Base-by-base conservation (phyloP, 2,888 invertebrate species). In the Leucophora obtusa region DNA sequence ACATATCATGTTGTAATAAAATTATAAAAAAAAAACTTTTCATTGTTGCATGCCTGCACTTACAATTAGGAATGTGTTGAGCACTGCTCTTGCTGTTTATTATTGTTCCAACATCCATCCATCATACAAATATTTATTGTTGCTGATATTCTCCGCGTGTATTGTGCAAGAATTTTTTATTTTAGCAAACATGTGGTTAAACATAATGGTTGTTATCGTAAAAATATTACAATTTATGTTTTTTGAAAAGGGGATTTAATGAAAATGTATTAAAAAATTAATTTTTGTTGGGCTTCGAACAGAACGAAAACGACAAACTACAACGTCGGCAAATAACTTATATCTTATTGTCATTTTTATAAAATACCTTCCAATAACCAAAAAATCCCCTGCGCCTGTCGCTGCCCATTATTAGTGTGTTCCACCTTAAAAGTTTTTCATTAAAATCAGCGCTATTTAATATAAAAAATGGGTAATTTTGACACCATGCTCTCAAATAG, bases 41-140 rank as follows among this genome's bases (percentile, higher is more conserved):
- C 60, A 81, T 74, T 81, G 81, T 81, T 81, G 81, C 81, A 81
- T 77, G 77, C 54, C 70, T 81, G 68, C 73, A 60, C 69, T 75
- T 62, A 71, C 51, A 75, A 75, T 63, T 68, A 54, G 71, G 54
- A 66, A 75, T 71, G 62, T 65, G 69, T 72, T 68, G 50, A 18
- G 7, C 28, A 28, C 28, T 71, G 43, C 21, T 50, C 56, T 24
- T 72, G 15, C 28, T 73, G 73, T 17, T 28, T 1, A 14, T n/a
- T 72, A 47, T n/a, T 72, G 47, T 81, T 77, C 70, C 77, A 51
- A 60, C 70, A 77, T 66, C 35, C 18, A 69, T 18, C 5, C 28
- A 24, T 18, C 66, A 24, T 24, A 51, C n/a, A 53, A 28, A 56
- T 56, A 28, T 28, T 10, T 33, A 28, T 33, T 56, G 56, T 24